Evolutionary conservation across 1,140 invertebrate species (phyloP), one percentile per base, ranked within the genome.

Genomic region (Olivierus martensii): DNA sequence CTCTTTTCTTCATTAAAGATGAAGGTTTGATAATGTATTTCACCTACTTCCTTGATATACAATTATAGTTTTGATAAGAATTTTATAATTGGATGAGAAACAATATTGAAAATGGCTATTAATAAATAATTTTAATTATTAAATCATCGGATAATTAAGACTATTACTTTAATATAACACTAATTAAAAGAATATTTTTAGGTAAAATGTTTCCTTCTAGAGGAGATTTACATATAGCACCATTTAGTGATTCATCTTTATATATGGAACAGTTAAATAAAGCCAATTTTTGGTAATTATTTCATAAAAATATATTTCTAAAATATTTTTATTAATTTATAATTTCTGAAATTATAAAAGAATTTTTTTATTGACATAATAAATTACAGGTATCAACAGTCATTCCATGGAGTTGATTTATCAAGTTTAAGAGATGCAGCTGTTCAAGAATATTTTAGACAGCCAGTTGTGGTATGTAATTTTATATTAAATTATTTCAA

Each of bases 191-290:
- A 9, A 43, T 22, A 28, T 56, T 62, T 65, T 2, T 55, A 74
- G 76, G 77, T 45, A 77, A 80, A 69, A 99, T 99, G 95, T 99
- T 93, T 70, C 95, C 95, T 38, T 86, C 87, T 2, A 78, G 87
- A 68, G 94, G 93, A 46, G 92, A 98, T 73, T 71, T 99, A 11
- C 93, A 98, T 64, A 84, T 99, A 65, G 91, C 92, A n/a, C 93
- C 96, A 3, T 99, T 99, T 67, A 91, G 86, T 49, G 95, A 99
- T 71, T 94, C 99, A 71, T 83, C 88, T 43, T 76, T 99, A 6
- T 99, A 90, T 66, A 93, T 95, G 81, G 95, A 99, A 71, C 93
- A 98, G 68, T 92, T 89, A 62, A 93, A 92, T 63, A 98, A 98
- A 74, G 91, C 92, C 1, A 96, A 96, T 67, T 99, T 99, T 70